These are phyloP conservation scores for Solenopsis fugax DNA, from an alignment of 1,140 invertebrate species.

Conservation along the genomic window DNA sequence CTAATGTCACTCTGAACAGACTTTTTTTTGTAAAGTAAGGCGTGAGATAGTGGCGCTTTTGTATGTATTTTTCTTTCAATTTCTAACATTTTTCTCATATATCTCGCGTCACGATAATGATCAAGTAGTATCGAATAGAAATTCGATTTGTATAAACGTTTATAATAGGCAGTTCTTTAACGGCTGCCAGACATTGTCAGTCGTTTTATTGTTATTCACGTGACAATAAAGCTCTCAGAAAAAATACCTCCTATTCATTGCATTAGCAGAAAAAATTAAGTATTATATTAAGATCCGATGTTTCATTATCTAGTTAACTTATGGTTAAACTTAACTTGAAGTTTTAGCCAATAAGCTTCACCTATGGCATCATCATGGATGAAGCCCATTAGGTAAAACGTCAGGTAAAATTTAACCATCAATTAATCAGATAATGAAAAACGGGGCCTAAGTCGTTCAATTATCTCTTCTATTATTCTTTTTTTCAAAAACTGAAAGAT, in stretches of 20 bases:
- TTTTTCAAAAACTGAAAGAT: background rate
- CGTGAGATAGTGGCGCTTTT: constrained; percentile 50
- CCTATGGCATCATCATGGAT: too few species aligned
- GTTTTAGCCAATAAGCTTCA: too few species aligned
- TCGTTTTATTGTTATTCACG: constrained; percentile 78
- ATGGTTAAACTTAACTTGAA: too few species aligned
- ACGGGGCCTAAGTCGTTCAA: background rate
- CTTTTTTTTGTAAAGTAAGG: constrained; percentile 24
- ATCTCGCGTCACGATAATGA: constrained; percentile 46
- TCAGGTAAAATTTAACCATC: too few species aligned
- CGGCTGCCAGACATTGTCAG: constrained; percentile 68
- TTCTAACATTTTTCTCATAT: constrained; percentile 58
- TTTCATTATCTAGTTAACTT: too few species aligned
- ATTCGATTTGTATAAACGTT: constrained; percentile 78
- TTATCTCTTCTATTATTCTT: background rate
- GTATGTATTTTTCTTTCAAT: constrained; percentile 52
- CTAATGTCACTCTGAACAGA: constrained; percentile 39
- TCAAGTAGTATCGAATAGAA: constrained; percentile 58
- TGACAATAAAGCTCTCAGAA: constrained; percentile 80
- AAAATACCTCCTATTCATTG: background rate
- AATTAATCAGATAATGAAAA: too few species aligned
- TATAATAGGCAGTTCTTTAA: constrained; percentile 74
- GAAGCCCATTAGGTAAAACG: too few species aligned
- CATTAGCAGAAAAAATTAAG: background rate
- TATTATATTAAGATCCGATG: too few species aligned